These are phyloP conservation scores for Echiichthys vipera DNA, from an alignment of 2,797 vertebrate species.

Conservation along the genomic window DNA sequence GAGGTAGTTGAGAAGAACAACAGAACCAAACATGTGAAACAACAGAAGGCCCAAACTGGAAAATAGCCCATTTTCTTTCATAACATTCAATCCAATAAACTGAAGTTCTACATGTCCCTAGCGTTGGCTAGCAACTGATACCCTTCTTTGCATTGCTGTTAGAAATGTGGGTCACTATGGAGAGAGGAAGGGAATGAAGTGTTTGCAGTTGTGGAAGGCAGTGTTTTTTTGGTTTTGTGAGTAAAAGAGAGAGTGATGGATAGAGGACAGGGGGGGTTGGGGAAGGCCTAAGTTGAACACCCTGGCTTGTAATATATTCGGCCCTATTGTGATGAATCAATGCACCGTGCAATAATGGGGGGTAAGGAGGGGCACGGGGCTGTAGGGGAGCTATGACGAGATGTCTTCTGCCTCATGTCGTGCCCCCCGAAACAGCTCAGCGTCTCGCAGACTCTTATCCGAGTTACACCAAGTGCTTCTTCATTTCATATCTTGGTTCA, in stretches of 20 bases:
- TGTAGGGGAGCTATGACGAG: constrained; percentile 48
- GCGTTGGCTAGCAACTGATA: constrained; percentile 67
- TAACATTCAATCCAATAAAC: constrained; percentile 11
- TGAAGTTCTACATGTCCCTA: constrained; percentile 45
- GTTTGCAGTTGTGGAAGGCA: constrained; percentile 45
- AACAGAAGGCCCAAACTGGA: background rate
- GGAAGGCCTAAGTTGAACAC: constrained; percentile 58
- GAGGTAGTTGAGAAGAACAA: no score
- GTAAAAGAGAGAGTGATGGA: constrained; percentile 66
- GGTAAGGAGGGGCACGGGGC: constrained; percentile 51
- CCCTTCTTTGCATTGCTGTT: constrained; percentile 21
- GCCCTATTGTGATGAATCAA: constrained; percentile 83
- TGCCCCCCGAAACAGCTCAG: constrained; percentile 27
- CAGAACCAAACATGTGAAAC: background rate
- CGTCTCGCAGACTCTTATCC: constrained; percentile 26
- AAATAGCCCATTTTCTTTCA: constrained; percentile 8
- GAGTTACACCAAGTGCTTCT: constrained; percentile 18
- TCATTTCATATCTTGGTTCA: constrained; percentile 23
- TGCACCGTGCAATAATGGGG: constrained; percentile 82
- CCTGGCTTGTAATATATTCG: constrained; percentile 82
- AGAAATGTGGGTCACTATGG: constrained; percentile 41
- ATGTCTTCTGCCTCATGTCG: constrained; percentile 55
- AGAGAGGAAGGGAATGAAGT: constrained; percentile 29
- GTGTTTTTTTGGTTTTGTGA: constrained; percentile 49
- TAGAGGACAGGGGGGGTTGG: constrained; percentile 58